Base-by-base conservation (phyloP, 2,113 vertebrate genomes). In the Tichodroma muraria region DNA sequence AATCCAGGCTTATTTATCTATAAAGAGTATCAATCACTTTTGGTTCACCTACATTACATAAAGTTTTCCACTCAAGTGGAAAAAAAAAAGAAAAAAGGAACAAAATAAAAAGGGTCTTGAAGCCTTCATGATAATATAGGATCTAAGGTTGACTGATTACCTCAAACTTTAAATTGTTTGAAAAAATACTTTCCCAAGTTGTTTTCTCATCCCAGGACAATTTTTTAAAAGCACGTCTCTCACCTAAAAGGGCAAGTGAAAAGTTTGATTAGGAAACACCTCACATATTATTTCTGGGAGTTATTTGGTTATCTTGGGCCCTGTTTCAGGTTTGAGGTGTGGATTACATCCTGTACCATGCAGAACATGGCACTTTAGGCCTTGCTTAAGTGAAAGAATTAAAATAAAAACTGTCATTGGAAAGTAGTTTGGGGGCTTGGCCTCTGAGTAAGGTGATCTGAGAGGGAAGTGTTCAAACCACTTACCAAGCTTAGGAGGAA, bases 321-420 rank as follows among this genome's bases (percentile, higher is more conserved):
- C 18, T 2, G 1, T 21, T 54, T 93, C 25, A 35, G 10, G 9
- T 42, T 35, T 5, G 15, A 22, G 20, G 22, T 0, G 1, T 31
- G 14, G 18, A 20, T 68, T 85, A 17, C 2, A 14, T 52, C 24
- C 28, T 1, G 2, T 17, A 20, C 11, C 2, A 2, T 42, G 12
- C 31, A 53, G 27, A 50, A 38, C 1, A 0, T 8, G 21, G 13
- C 61, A 5, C 11, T 85, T 79, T 50, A 83, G 28, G 10, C 19
- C 15, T 68, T 73, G 30, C 31, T 54, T 33, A 63, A 71, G 44
- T 31, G 20, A 27, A 59, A 86, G 20, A 63, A 64, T 17, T 52
- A 17, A 89, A 61, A 78, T 40, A 54, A 59, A 77, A 70, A 17
- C 28, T 45, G 10, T 18, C 23, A 53, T 8, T 4, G 10, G 38